Conservation (phyloP, 2,888 invertebrate species). For the Drosophila flavopinicola region DNA sequence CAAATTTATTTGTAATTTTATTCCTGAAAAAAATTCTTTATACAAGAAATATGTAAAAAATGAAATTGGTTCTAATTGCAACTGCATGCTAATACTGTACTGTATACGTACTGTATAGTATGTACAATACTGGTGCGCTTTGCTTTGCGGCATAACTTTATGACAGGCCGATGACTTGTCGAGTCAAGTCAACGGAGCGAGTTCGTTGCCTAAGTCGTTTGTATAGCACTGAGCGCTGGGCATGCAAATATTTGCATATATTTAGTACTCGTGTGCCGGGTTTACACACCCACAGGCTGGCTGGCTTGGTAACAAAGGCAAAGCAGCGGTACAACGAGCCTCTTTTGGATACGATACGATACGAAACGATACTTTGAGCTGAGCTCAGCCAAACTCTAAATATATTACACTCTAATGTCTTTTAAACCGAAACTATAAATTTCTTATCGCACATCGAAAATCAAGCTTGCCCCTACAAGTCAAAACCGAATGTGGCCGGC, state of each 20-base stretch:
- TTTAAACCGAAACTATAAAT: constrained; percentile 79
- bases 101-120: not conserved
- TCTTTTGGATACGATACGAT: constrained; percentile 65
- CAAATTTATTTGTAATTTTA: no score
- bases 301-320: constrained; percentile 63
- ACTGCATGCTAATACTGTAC: constrained; percentile 15
- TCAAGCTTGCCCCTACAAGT: constrained; percentile 75
- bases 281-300: constrained; percentile 65
- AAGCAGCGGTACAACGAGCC: constrained; percentile 49
- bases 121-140: not conserved
- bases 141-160: constrained; percentile 45
- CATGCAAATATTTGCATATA: constrained; percentile 78
- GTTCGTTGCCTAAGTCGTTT: constrained; percentile 79
- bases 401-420: constrained; percentile 80
- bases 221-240: constrained; percentile 44
- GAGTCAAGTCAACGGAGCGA: constrained; percentile 38
- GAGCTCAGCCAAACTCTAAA: constrained; percentile 62
- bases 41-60: constrained; percentile 1
- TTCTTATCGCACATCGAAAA: constrained; percentile 78
- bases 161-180: constrained; percentile 64
- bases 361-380: constrained; percentile 49
- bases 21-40: not conserved
- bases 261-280: constrained; percentile 42
- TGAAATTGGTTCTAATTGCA: constrained; percentile 17
- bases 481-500: constrained; percentile 66